Conservation (phyloP, 2,888 invertebrate species). For the Leptopilina syphax region DNA sequence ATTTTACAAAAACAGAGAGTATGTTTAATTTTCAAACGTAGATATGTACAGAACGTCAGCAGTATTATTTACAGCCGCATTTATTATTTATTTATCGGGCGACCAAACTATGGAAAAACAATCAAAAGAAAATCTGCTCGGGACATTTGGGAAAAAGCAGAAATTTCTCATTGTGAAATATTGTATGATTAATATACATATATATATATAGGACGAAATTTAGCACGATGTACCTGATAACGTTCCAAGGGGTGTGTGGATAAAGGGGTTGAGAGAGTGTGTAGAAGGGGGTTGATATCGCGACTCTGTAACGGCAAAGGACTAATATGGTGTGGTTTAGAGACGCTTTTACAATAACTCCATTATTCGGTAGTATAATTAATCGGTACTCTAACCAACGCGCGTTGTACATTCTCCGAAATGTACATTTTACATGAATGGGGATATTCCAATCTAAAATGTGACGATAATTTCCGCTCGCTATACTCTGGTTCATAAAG, state of each 20-base stretch:
- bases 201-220: background rate
- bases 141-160: background rate
- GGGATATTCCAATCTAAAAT: constrained; percentile 29
- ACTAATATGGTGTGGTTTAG: constrained; percentile 32
- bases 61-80: background rate
- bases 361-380: constrained; percentile 53
- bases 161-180: constrained; percentile 24
- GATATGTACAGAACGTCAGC: background rate
- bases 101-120: background rate
- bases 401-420: constrained; percentile 19
- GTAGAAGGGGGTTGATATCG: background rate
- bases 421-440: constrained; percentile 29
- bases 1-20: background rate
- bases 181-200: constrained; percentile 14
- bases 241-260: background rate
- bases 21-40: background rate
- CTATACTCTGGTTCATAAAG: constrained; percentile 1
- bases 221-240: constrained; percentile 14
- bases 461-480: constrained; percentile 14
- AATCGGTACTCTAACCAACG: background rate
- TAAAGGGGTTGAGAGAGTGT: no score
- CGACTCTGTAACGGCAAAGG: background rate
- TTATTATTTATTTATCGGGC: background rate
- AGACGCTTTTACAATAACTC: constrained; percentile 58
- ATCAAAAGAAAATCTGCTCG: background rate